A percentile compares a stretch with the other conserved stretches of the same genome.
Conservation (phyloP, 2,113 vertebrate species). For the Jacana jacana region DNA sequence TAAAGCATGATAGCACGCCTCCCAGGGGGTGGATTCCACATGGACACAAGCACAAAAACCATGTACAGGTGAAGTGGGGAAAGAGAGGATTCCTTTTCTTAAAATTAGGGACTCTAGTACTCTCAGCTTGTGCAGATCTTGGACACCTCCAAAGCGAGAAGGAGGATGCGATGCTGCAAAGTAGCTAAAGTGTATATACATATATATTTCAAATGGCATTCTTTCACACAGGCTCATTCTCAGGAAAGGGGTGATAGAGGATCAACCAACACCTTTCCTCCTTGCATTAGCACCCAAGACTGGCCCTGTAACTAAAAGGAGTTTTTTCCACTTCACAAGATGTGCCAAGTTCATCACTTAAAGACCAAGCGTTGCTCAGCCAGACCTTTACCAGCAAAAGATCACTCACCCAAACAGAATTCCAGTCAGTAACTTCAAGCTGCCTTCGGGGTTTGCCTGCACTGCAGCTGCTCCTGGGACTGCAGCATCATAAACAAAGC, state of each 20-base stretch:
- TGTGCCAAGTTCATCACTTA: not conserved
- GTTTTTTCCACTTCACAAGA: not conserved
- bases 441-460: not conserved
- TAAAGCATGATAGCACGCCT: not conserved
- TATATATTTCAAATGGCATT: not conserved
- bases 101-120: not conserved
- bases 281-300: not conserved
- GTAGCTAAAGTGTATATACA: not conserved
- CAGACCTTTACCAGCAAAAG: not conserved
- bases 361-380: not conserved
- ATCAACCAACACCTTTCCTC: not conserved
- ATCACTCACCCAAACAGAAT: not conserved
- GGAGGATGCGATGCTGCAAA: not conserved
- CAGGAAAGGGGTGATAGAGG: not conserved
- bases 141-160: not conserved
- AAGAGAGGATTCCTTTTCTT: not conserved
- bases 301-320: not conserved
- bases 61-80: not conserved
- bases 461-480: slow-evolving; percentile 9
- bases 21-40: not conserved
- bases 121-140: not conserved
- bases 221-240: not conserved
- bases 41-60: not conserved
- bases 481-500: not conserved
- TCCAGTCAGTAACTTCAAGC: not conserved